Conservation (phyloP, 2,888 invertebrate genomes). For the Temnothorax rugatulus region DNA sequence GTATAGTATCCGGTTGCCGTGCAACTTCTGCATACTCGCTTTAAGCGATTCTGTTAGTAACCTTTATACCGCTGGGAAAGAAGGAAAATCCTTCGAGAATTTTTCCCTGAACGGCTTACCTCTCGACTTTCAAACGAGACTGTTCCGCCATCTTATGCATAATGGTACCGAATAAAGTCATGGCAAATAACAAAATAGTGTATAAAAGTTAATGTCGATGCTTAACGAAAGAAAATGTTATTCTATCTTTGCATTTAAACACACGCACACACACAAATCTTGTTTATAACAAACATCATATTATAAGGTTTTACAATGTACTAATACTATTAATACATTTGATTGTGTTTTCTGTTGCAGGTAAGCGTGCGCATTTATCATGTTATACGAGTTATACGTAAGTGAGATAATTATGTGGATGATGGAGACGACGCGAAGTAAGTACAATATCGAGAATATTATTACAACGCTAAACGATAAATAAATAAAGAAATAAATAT, state of each 20-base stretch:
- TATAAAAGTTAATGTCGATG: slow-evolving; percentile 7
- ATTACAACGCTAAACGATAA: background rate
- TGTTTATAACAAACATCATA: background rate
- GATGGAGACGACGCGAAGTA: background rate
- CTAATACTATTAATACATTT: background rate
- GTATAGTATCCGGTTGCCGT: slow-evolving; percentile 31
- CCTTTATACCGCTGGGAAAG: slow-evolving; percentile 38
- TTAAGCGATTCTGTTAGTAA: slow-evolving; percentile 53
- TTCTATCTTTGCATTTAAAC: background rate
- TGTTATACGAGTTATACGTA: background rate
- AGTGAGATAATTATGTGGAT: background rate
- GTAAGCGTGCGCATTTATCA: slow-evolving; percentile 53
- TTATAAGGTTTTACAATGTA: background rate
- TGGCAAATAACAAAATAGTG: slow-evolving; percentile 19
- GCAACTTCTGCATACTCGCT: slow-evolving; percentile 44
- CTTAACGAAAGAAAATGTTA: slow-evolving; percentile 12
- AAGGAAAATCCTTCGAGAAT: slow-evolving; percentile 47
- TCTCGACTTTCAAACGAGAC: slow-evolving; percentile 50
- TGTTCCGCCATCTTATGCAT: slow-evolving; percentile 24
- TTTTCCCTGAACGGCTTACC: slow-evolving; percentile 45
- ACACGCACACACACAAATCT: background rate
- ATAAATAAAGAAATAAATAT: slow-evolving; percentile 13
- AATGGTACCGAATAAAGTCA: slow-evolving; percentile 14
- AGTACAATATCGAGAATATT: slow-evolving; percentile 12
- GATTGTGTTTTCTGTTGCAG: slow-evolving; percentile 64